phyloP scores from a whole-genome alignment of 2,113 vertebrate species.

The Eolophus roseicapilla region DNA sequence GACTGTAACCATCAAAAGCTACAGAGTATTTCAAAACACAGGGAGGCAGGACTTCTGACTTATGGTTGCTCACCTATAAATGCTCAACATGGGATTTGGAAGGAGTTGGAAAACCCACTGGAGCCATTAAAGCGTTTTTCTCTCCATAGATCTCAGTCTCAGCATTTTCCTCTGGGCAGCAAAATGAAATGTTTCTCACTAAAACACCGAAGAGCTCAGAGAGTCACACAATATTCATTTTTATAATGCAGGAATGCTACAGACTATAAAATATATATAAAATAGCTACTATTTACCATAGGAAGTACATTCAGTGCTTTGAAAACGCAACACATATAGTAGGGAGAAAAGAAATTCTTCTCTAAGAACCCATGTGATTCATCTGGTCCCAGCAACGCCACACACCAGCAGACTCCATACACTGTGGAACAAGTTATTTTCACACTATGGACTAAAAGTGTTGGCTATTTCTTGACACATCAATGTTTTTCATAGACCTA shows the following conservation, averaged over 20 bases:
- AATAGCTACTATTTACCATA: not conserved
- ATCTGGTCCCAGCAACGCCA: not conserved
- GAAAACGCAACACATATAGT: not conserved
- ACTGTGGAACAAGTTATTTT: not conserved
- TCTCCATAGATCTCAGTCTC: not conserved
- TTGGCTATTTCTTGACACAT: not conserved
- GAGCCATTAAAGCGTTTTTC: not conserved
- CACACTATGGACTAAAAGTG: not conserved
- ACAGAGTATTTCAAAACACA: not conserved
- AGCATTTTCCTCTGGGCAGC: not conserved
- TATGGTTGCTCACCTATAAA: fast-evolving
- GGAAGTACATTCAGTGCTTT: not conserved
- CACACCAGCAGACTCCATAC: not conserved
- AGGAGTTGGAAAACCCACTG: not conserved
- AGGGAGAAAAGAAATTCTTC: not conserved
- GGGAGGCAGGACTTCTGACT: not conserved
- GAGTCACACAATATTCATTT: not conserved
- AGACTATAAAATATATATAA: not conserved
- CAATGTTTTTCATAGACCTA: not conserved
- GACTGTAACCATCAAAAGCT: not conserved
- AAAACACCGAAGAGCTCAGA: not conserved
- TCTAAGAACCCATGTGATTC: not conserved
- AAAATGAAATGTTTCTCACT: not conserved
- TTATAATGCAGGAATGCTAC: not conserved
- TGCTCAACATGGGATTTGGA: not conserved